These are phyloP conservation scores for Odontocerum albicorne DNA, from an alignment of 2,888 invertebrate genomes.

Conservation along the genomic window DNA sequence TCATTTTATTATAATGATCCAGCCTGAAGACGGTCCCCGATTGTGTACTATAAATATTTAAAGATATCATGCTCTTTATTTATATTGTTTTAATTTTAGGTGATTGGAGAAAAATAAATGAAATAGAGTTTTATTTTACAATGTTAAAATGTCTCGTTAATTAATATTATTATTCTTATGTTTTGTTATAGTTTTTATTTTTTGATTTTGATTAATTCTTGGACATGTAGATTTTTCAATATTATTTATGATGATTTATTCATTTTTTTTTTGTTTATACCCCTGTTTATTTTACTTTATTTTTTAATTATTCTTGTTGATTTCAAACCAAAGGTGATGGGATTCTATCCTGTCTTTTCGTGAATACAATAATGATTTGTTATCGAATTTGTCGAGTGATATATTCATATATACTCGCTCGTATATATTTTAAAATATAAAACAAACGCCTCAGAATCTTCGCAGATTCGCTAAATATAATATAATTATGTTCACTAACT, in stretches of 20 bases:
- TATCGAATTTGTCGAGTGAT: conserved; percentile 16
- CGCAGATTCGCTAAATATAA: no score
- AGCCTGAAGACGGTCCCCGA: no score
- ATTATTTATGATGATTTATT: conserved; percentile 29
- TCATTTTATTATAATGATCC: no score
- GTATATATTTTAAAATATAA: no score
- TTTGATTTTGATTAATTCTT: conserved; percentile 13
- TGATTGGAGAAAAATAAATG: conserved; percentile 32
- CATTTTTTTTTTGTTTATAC: neutral
- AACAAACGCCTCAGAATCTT: no score
- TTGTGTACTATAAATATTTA: conserved; percentile 17
- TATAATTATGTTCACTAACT: no score
- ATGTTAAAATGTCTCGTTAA: conserved; percentile 35
- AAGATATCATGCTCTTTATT: conserved; percentile 26
- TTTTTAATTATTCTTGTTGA: conserved; percentile 25
- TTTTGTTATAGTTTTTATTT: conserved; percentile 32
- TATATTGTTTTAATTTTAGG: conserved; percentile 32
- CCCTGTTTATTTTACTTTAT: conserved; percentile 8
- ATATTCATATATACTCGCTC: no score
- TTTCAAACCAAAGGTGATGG: conserved; percentile 24
- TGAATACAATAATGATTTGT: conserved; percentile 6
- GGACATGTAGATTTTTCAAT: conserved; percentile 23
- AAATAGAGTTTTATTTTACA: conserved; percentile 37
- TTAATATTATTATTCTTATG: conserved; percentile 21
- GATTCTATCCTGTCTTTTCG: conserved; percentile 9